Conservation (phyloP, 2,113 vertebrate species). For the Formicarius rufipectus region DNA sequence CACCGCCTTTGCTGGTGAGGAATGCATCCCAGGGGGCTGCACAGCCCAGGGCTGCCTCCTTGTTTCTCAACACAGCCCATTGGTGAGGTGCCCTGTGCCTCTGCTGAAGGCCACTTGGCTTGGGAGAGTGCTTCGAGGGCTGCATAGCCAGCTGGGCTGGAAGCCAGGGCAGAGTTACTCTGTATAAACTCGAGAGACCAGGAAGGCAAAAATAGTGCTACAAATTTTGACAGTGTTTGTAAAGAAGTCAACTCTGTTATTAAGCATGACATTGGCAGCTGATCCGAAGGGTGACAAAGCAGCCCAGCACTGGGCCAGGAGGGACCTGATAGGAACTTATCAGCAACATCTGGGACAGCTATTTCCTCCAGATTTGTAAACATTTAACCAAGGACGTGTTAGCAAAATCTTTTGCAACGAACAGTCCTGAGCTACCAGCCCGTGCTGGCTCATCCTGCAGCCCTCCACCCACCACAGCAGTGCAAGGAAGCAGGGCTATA, state of each 20-base stretch:
- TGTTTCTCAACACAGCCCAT: background rate
- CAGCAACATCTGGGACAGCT: slow-evolving; percentile 6
- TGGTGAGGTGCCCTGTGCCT: background rate
- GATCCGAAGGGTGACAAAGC: background rate
- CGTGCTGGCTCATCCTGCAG: background rate
- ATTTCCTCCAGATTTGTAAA: slow-evolving; percentile 10
- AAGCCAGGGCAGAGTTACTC: background rate
- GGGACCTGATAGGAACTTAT: background rate
- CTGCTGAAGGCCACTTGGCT: background rate
- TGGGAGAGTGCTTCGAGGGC: background rate
- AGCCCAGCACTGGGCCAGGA: background rate
- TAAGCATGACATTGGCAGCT: background rate
- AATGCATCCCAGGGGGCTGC: background rate
- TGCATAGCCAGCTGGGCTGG: background rate
- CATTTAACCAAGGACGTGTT: background rate
- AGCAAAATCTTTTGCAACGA: background rate
- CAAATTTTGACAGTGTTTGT: background rate
- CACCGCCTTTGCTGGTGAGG: background rate
- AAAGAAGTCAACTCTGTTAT: background rate
- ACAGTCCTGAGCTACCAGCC: background rate
- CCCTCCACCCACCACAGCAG: background rate
- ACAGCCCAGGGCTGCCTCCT: background rate
- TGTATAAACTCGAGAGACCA: background rate
- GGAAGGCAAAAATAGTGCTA: background rate
- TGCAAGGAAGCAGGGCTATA: background rate